Evolutionary conservation across 1,140 invertebrate species (phyloP).

Genomic region (Globodera rostochiensis): DNA sequence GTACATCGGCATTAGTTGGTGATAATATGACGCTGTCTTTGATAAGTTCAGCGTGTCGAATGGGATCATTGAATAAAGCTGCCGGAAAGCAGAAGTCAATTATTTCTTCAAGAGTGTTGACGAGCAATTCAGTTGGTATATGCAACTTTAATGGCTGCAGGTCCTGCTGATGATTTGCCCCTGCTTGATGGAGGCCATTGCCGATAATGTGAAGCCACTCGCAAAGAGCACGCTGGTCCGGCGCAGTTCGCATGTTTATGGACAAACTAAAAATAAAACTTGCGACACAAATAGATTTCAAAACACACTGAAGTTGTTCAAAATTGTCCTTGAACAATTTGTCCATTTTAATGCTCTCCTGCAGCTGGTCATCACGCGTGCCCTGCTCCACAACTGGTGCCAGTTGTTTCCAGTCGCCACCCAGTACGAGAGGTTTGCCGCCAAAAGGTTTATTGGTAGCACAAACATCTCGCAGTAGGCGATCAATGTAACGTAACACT

Average conservation of each 20-base stretch:
- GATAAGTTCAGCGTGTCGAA: not conserved
- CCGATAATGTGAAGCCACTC: not conserved
- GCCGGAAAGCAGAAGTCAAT: constrained; percentile 10
- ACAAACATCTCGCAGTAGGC: constrained; percentile 18
- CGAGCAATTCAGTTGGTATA: not conserved
- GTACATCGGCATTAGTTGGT: not conserved
- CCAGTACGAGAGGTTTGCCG: constrained; percentile 54
- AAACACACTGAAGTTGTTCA: constrained; percentile 11
- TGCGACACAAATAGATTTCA: not conserved
- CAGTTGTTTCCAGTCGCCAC: constrained; percentile 60
- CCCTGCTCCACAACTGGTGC: constrained; percentile 46
- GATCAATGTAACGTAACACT: constrained; percentile 8
- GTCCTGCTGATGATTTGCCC: too few species aligned
- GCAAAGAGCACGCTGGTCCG: not conserved
- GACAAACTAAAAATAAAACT: not conserved
- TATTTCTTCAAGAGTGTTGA: not conserved
- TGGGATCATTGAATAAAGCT: not conserved
- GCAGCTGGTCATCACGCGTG: constrained; percentile 12
- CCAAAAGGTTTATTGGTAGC: constrained; percentile 48
- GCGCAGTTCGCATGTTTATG: constrained; percentile 33
- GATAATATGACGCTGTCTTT: constrained; percentile 6
- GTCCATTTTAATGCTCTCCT: constrained; percentile 18
- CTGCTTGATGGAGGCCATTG: not conserved
- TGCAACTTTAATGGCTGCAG: not conserved
- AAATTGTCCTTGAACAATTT: not conserved